Base-by-base conservation (phyloP, 2,113 vertebrate species). In the Dascyllus trimaculatus region DNA sequence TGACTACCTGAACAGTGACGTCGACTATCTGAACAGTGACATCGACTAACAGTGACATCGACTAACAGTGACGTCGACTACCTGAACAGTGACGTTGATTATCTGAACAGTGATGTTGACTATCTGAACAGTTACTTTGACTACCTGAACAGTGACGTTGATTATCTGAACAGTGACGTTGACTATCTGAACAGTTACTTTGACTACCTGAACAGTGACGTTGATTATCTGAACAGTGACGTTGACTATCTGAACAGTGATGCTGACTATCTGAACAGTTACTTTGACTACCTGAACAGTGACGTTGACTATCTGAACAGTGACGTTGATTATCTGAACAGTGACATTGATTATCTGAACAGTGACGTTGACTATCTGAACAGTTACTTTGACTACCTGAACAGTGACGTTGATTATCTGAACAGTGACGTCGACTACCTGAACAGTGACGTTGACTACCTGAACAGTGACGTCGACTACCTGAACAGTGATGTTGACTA, bases 401-500 rank as follows among this genome's bases (percentile, higher is more conserved):
- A 1, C 40, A 40, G 29, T 29, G 6, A 6, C 7, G 6, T 35
- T 7, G 13, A 14, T 13, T 13, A 14, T 14, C 11, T 21, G 25
- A 71, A 18, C 26, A 52, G 22, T 46, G 1, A 66, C 11, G 9
- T 70, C n/a, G n/a, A n/a, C n/a, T n/a, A n/a, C n/a, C n/a, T n/a
- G 2, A 43, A 1, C 40, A 40, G 29, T 29, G 6, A 6, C 7
- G 6, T 35, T 7, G 13, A 14, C 40, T 13, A 14, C 4, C 11
- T 21, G 25, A 71, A 18, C 26, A 52, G 22, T 46, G 1, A 66
- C 11, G 9, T 70, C n/a, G 67, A 74, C 19, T 60, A 32, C 56
- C 26, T n/a, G 2, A 43, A 1, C 40, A 40, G 29, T 29, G 6
- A 6, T 2, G 6, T 35, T 7, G 13, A 14, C 40, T 13, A 14